These are phyloP conservation scores for Cerastoderma edule DNA, from an alignment of 2,888 invertebrate species.

Conservation along the genomic window DNA sequence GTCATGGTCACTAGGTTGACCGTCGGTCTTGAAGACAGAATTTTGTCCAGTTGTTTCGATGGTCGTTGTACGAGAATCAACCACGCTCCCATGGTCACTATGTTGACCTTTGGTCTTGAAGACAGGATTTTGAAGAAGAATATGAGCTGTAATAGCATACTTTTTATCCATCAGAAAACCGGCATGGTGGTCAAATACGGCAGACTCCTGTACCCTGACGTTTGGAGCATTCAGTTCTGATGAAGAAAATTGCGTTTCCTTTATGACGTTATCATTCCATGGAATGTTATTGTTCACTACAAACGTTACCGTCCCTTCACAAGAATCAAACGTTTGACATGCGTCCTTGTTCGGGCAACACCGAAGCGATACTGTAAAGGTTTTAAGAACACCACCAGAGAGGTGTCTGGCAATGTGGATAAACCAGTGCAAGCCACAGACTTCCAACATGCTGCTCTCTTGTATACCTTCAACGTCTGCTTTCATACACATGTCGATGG, in stretches of 20 bases:
- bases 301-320: not conserved
- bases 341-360: not conserved
- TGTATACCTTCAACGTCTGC: not conserved
- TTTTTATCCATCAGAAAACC: slow-evolving; percentile 9
- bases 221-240: not conserved
- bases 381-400: not conserved
- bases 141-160: slow-evolving; percentile 5
- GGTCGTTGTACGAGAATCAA: too few relatives aligned
- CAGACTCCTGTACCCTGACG: not conserved
- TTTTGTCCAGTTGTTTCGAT: too few relatives aligned
- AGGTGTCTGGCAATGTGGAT: not conserved
- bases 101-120: too few relatives aligned
- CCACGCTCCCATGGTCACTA: too few relatives aligned
- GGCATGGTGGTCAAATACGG: not conserved
- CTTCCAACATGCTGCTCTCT: not conserved
- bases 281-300: slow-evolving; percentile 6
- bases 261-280: slow-evolving; percentile 4
- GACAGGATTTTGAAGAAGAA: too few relatives aligned
- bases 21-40: too few relatives aligned
- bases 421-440: not conserved
- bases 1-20: too few relatives aligned
- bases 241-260: not conserved
- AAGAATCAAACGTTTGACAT: too few relatives aligned
- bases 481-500: not conserved
- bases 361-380: not conserved